Evolutionary conservation across 2,113 vertebrate species (phyloP).

Genomic region (Ancistrus triradiatus): DNA sequence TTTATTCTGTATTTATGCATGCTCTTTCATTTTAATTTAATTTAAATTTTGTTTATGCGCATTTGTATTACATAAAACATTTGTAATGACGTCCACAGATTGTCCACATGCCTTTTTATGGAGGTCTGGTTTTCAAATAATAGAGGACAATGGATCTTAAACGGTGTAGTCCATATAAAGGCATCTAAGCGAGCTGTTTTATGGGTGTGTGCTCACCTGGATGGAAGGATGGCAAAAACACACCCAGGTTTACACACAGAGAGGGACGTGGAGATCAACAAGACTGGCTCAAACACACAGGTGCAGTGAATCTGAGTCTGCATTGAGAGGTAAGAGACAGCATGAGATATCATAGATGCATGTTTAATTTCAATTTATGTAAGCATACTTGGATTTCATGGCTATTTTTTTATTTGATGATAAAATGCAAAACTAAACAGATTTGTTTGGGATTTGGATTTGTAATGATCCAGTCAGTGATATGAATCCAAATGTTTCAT

Average conservation of each 20-base stretch:
- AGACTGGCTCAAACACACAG: constrained; percentile 1
- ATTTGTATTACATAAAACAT: too few relatives aligned
- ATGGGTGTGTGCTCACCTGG: constrained; percentile 49
- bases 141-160: neutral
- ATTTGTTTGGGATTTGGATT: neutral
- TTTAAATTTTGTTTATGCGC: neutral
- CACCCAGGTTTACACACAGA: constrained; percentile 36
- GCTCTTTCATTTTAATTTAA: neutral
- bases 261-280: constrained; percentile 22
- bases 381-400: too few relatives aligned
- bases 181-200: neutral
- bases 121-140: neutral
- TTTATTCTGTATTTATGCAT: neutral
- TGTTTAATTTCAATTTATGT: too few relatives aligned
- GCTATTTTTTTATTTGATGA: too few relatives aligned
- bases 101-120: neutral
- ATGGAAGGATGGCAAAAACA: constrained; percentile 59
- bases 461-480: neutral
- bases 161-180: constrained; percentile 30
- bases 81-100: neutral
- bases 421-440: too few relatives aligned
- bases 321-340: constrained; percentile 18
- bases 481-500: neutral
- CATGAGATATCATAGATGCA: neutral
- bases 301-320: neutral